Conservation (phyloP, 2,888 invertebrate genomes). For the Ypsolopha scabrella region DNA sequence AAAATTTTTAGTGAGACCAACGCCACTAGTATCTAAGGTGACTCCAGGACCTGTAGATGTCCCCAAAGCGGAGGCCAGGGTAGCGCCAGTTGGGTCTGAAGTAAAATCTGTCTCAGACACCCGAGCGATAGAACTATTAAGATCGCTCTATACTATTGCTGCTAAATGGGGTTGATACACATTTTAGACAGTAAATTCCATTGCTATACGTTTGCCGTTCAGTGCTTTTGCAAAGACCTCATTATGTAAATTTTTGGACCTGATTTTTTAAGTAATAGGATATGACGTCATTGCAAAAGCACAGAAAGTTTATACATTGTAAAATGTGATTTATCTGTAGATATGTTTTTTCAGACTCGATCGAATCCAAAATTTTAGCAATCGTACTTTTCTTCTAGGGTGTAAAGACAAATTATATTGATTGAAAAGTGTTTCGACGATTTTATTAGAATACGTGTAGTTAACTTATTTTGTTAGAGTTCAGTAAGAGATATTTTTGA, state of each 20-base stretch:
- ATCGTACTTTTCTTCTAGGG: neutral
- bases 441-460: neutral
- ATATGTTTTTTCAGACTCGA: neutral
- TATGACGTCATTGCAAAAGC: neutral
- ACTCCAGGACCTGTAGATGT: slow-evolving; percentile 33
- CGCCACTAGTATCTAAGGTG: slow-evolving; percentile 27
- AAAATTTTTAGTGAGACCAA: slow-evolving; percentile 37
- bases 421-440: neutral
- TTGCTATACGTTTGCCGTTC: too few relatives aligned
- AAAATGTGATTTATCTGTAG: too few relatives aligned
- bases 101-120: slow-evolving; percentile 74
- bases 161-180: slow-evolving; percentile 77
- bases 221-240: neutral
- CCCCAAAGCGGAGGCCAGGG: slow-evolving; percentile 51
- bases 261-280: neutral
- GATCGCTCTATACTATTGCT: slow-evolving; percentile 86
- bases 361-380: neutral
- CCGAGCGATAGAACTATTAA: slow-evolving; percentile 83
- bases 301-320: neutral
- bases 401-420: neutral
- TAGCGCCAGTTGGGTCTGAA: slow-evolving; percentile 24
- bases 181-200: neutral
- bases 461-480: slow-evolving; percentile 6
- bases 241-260: neutral
- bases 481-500: neutral